A percentile compares a stretch with the other conserved stretches of the same genome.
Evolutionary conservation across 2,888 invertebrate species (phyloP).

Genomic region (Melangyna quadrimaculata): DNA sequence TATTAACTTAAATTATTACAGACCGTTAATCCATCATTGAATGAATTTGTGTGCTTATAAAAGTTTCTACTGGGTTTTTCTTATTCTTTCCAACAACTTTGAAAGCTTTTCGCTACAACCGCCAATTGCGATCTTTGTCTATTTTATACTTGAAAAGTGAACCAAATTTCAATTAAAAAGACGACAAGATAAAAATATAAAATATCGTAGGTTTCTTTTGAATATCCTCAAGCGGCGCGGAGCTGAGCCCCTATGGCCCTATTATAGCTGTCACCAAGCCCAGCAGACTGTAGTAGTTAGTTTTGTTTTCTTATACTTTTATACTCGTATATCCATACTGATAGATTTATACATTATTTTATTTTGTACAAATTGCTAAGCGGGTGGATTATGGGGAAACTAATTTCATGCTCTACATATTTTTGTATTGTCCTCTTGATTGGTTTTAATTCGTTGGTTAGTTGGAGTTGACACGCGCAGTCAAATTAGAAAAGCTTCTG

Average conservation of each 20-base stretch:
- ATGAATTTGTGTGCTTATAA: not conserved
- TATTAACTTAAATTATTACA: not conserved
- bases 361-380: slow-evolving; percentile 11
- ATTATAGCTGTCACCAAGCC: not conserved
- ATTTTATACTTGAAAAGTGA: not conserved
- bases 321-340: not conserved
- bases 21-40: not conserved
- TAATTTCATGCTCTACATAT: slow-evolving; percentile 49
- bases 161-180: not conserved
- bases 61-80: not conserved
- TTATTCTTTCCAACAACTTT: not conserved
- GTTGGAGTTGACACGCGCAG: slow-evolving; percentile 15
- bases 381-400: not conserved
- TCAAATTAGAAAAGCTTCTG: slow-evolving; percentile 28
- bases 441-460: slow-evolving; percentile 1
- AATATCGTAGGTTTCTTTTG: not conserved
- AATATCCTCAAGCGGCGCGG: not conserved
- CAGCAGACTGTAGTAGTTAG: not conserved
- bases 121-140: not conserved
- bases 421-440: slow-evolving; percentile 11
- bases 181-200: not conserved
- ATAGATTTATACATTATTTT: slow-evolving; percentile 8
- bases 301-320: not conserved
- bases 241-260: not conserved
- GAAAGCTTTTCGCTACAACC: not conserved